phyloP scores from a whole-genome alignment of 2,888 invertebrate genomes.

The Drosophila antonietae region DNA sequence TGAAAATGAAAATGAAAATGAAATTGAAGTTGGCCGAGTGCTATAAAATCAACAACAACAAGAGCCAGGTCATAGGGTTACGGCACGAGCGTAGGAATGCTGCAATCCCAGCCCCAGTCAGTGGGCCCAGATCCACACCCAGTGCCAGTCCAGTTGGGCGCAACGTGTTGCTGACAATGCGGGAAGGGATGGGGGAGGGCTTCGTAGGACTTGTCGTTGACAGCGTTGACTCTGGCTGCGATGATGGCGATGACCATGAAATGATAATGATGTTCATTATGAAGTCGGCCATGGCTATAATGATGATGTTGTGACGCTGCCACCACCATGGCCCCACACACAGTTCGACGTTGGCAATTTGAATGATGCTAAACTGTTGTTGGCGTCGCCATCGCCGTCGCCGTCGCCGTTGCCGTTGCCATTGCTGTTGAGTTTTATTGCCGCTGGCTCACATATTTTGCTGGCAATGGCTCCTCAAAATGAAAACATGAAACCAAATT shows the following conservation, averaged over 20 bases:
- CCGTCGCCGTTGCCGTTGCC: constrained; percentile 1
- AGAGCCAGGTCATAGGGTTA: constrained; percentile 24
- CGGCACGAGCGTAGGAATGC: constrained; percentile 9
- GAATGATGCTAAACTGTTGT: constrained; percentile 51
- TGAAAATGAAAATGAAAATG: constrained; percentile 48
- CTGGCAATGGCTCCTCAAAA: constrained; percentile 62
- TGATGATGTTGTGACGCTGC: constrained; percentile 36
- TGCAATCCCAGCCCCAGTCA: constrained; percentile 1
- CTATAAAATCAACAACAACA: constrained; percentile 48
- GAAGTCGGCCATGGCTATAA: constrained; percentile 13
- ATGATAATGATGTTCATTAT: constrained; percentile 31
- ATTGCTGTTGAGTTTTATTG: constrained; percentile 63
- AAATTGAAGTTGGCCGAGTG: constrained; percentile 56
- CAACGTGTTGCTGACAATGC: constrained; percentile 61
- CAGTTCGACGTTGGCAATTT: constrained; percentile 34
- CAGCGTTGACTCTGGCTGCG: constrained; percentile 35
- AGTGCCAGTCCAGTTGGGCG: constrained; percentile 16
- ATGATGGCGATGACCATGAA: constrained; percentile 44
- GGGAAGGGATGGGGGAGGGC: background rate
- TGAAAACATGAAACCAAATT: constrained; percentile 76
- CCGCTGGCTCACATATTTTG: constrained; percentile 51
- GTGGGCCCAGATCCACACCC: constrained; percentile 9
- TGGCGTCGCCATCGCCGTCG: constrained; percentile 8
- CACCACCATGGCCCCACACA: background rate
- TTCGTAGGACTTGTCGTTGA: constrained; percentile 30